A percentile compares a stretch with the other conserved stretches of the same genome.
These are phyloP conservation scores for Lordiphosa collinella DNA, from an alignment of 1,140 invertebrate genomes.

Conservation along the genomic window DNA sequence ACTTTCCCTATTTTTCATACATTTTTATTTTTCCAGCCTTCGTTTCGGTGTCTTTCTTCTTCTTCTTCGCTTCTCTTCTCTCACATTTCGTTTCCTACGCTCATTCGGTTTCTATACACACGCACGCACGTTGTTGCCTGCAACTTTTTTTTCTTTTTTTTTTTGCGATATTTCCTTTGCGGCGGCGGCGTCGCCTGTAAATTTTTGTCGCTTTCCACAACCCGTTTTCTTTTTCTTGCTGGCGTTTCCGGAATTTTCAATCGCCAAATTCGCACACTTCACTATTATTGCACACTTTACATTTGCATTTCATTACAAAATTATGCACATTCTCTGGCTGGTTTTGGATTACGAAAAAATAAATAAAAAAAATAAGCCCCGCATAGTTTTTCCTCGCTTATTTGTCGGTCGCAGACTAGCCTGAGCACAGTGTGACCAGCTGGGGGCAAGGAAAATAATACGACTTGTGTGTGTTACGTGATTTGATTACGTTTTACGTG, in stretches of 20 bases:
- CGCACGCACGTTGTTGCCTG: slow-evolving; percentile 60
- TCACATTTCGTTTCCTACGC: slow-evolving; percentile 8
- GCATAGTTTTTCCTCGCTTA: slow-evolving; percentile 33
- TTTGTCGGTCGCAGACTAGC: slow-evolving; percentile 12
- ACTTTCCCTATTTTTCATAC: slow-evolving; percentile 47
- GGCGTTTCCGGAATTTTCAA: slow-evolving; percentile 37
- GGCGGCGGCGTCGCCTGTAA: slow-evolving; percentile 35
- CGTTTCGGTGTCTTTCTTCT: too few relatives aligned
- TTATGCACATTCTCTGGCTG: slow-evolving; percentile 35
- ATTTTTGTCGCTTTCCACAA: slow-evolving; percentile 14
- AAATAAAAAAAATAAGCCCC: slow-evolving; percentile 58
- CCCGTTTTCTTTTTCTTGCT: slow-evolving; percentile 7
- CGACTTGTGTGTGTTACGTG: too few relatives aligned
- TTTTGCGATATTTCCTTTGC: slow-evolving; percentile 41
- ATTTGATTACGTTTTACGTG: too few relatives aligned
- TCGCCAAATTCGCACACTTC: slow-evolving; percentile 29
- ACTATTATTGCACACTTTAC: slow-evolving; percentile 28
- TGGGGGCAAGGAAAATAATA: too few relatives aligned
- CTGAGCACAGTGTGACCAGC: background rate
- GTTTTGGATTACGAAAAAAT: slow-evolving; percentile 62
- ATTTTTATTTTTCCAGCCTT: slow-evolving; percentile 46
- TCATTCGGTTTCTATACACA: slow-evolving; percentile 32
- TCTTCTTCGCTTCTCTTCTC: slow-evolving; percentile 18
- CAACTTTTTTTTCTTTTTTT: slow-evolving; percentile 34
- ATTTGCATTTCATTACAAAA: slow-evolving; percentile 40